Evolutionary conservation across 1,140 invertebrate genomes (phyloP).

Genomic region (Paraescarpia echinospica): DNA sequence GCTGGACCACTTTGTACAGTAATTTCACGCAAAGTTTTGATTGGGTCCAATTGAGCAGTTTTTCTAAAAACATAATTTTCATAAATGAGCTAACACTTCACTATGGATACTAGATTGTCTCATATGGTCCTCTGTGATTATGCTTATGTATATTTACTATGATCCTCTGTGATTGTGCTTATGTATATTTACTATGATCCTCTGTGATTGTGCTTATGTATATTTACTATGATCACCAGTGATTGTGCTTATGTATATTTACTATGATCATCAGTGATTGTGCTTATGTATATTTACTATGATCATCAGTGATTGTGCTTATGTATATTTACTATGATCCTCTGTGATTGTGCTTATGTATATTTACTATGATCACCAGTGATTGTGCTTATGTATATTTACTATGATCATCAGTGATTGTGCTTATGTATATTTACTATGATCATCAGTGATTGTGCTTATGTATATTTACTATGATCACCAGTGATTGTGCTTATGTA

Average conservation of each 20-base stretch:
- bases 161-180: background rate
- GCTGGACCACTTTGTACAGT: too few species aligned
- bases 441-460: background rate
- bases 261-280: slow-evolving; percentile 13
- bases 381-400: background rate
- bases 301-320: background rate
- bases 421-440: background rate
- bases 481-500: background rate
- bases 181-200: background rate
- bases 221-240: background rate
- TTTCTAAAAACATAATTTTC: too few species aligned
- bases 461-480: background rate
- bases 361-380: slow-evolving; percentile 27
- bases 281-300: slow-evolving; percentile 29
- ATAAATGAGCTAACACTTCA: too few species aligned
- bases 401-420: background rate
- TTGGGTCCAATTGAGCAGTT: too few species aligned
- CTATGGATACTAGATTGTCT: too few species aligned
- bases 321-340: background rate
- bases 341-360: slow-evolving; percentile 8
- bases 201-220: background rate
- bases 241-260: background rate
- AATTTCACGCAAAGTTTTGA: too few species aligned
- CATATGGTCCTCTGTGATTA: background rate
- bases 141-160: background rate